Evolutionary conservation across 92 coral and sea anemone genomes (phyloP), one percentile per base, ranked within the genome.

Genomic region (Muricea muricata): DNA sequence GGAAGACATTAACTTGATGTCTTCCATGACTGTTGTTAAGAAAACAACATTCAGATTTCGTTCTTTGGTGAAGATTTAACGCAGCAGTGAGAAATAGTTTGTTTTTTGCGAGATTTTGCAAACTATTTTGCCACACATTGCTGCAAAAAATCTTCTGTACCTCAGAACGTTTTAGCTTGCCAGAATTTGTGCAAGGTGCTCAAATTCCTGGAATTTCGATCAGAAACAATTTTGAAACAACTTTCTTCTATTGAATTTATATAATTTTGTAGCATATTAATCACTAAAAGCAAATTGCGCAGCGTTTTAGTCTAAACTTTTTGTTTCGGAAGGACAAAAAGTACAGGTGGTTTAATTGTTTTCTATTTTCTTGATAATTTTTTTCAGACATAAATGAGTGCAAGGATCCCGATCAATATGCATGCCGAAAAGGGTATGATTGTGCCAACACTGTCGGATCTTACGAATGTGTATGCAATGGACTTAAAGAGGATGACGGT

Each of bases 101-200:
- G 70, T 63, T 63, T 52, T 63, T 63, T 63, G 70, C 70, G 70
- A 63, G 70, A 28, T 63, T 63, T 63, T 63, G 37, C 70, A 63
- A 63, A 63, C 70, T 63, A 63, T 63, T 28, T 63, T 30, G 30
- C 42, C 0, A 63, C 39, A 20, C 30, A 24, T 63, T 63, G 70
- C 12, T 63, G 70, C 2, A 32, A 28, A 28, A 7, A 63, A 63
- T 32, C 70, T 63, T 63, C 28, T 28, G 14, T 26, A 15, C 39
- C 70, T 63, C 30, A 21, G 70, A 63, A 63, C 70, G 20, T 45
- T 13, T 45, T 45, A 45, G 18, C 60, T 52, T 1, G 4, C 7
- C 60, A 20, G 20, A 17, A 20, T 52, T 52, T 52, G 60, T 52
- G 60, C 60, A 52, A 10, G 20, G 4, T 52, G 60, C 60, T 52